These are phyloP conservation scores for Crotalus tigris DNA, from an alignment of 2,113 vertebrate species.

Conservation along the genomic window DNA sequence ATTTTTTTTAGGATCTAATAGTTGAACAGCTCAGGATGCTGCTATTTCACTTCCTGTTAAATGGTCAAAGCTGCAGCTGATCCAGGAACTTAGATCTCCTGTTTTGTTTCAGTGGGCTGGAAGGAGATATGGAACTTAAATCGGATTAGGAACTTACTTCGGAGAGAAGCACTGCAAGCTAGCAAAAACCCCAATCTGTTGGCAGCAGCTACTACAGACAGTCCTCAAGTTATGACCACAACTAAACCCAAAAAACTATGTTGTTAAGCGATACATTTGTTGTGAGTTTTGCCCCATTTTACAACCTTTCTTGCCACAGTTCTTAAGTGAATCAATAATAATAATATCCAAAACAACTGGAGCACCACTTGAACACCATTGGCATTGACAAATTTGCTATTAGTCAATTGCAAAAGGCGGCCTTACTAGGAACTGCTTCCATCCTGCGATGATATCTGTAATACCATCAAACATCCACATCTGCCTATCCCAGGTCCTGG, in stretches of 20 bases:
- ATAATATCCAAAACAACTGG: too few relatives aligned
- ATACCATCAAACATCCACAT: too few relatives aligned
- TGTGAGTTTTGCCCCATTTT: not conserved
- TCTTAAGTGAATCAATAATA: not conserved
- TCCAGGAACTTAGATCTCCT: slow-evolving; percentile 3
- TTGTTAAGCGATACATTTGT: not conserved
- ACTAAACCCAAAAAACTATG: not conserved
- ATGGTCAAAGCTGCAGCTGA: slow-evolving; percentile 9
- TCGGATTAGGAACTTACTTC: slow-evolving; percentile 10
- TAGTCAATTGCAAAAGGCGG: too few relatives aligned
- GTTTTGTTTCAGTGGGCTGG: not conserved
- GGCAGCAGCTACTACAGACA: not conserved
- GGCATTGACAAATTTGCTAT: too few relatives aligned
- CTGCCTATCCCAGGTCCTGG: too few relatives aligned
- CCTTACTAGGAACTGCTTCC: too few relatives aligned
- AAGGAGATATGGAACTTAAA: not conserved
- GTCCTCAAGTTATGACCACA: not conserved
- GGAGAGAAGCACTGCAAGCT: not conserved
- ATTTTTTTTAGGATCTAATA: not conserved
- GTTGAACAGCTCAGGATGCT: not conserved
- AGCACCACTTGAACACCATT: too few relatives aligned
- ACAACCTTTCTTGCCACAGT: not conserved
- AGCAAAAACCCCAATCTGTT: not conserved
- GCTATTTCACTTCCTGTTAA: not conserved
- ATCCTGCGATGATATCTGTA: too few relatives aligned